Evolutionary conservation across 1,140 invertebrate genomes (phyloP).

Genomic region (Aethina tumida): DNA sequence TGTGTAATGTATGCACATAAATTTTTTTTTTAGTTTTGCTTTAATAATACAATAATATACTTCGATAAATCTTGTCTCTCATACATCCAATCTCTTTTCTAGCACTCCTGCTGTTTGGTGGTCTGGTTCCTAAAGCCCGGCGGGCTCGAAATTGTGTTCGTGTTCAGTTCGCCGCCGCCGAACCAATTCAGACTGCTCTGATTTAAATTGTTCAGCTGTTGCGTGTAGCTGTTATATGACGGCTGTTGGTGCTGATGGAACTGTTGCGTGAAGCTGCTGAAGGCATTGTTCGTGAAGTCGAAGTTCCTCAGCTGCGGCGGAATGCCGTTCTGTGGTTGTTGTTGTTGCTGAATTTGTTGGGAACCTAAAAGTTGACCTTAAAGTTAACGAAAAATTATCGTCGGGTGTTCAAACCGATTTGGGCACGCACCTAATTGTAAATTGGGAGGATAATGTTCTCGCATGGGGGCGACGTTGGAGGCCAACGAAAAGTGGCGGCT

Average conservation of each 20-base stretch:
- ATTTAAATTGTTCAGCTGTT: slow-evolving; percentile 18
- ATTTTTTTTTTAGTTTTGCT: slow-evolving; percentile 13
- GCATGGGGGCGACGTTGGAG: slow-evolving; percentile 19
- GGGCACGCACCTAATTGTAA: slow-evolving; percentile 6
- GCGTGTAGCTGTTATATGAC: slow-evolving; percentile 24
- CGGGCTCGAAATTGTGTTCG: slow-evolving; percentile 32
- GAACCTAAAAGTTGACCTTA: slow-evolving; percentile 11
- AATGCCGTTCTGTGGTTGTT: slow-evolving; percentile 25
- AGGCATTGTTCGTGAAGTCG: slow-evolving; percentile 27
- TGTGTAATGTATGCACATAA: slow-evolving; percentile 10
- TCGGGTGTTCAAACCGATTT: slow-evolving; percentile 19
- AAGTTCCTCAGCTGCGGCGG: slow-evolving; percentile 20
- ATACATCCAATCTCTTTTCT: slow-evolving; percentile 11
- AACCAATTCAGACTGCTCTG: slow-evolving; percentile 29
- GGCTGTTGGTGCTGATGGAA: slow-evolving; percentile 26
- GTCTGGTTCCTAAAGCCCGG: slow-evolving; percentile 34
- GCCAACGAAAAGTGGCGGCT: slow-evolving; percentile 43
- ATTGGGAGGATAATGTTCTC: slow-evolving; percentile 20
- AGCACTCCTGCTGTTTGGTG: slow-evolving; percentile 35
- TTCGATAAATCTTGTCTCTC: slow-evolving; percentile 15
- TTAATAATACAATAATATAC: slow-evolving; percentile 14
- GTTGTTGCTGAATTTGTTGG: slow-evolving; percentile 24
- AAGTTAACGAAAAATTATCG: slow-evolving; percentile 14
- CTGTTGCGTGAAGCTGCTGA: slow-evolving; percentile 28
- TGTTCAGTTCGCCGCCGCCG: slow-evolving; percentile 25